These are phyloP conservation scores for Podiceps cristatus DNA, from an alignment of 2,113 vertebrate species.

Conservation along the genomic window DNA sequence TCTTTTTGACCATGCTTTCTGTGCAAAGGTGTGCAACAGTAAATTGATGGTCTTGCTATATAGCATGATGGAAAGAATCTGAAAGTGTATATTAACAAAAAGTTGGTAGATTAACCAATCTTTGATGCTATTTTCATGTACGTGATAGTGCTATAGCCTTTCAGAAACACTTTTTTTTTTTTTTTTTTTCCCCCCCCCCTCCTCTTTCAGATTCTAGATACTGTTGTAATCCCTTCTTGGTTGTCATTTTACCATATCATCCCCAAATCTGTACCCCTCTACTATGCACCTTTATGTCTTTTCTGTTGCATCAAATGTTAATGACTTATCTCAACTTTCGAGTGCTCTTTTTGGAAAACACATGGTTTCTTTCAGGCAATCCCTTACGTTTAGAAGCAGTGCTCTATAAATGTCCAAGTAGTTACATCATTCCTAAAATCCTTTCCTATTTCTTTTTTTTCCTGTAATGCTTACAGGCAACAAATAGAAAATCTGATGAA, in stretches of 20 bases:
- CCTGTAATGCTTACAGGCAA: not conserved
- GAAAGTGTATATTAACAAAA: not conserved
- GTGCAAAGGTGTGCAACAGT: not conserved
- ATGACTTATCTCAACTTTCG: not conserved
- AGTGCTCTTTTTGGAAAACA: not conserved
- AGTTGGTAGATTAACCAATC: not conserved
- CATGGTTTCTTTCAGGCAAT: not conserved
- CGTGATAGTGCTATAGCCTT: not conserved
- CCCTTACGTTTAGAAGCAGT: not conserved
- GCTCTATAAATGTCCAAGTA: not conserved
- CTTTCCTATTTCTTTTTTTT: not conserved
- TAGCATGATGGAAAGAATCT: not conserved
- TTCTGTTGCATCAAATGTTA: not conserved
- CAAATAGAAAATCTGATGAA: not conserved
- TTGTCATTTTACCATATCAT: not conserved
- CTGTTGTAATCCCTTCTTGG: not conserved
- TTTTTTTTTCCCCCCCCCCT: too few relatives aligned
- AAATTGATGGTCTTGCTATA: not conserved
- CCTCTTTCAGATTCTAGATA: not conserved
- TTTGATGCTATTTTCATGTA: not conserved
- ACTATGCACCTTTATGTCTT: not conserved
- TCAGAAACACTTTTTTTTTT: not conserved
- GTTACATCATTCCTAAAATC: not conserved
- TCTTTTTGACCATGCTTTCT: not conserved
- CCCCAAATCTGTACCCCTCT: not conserved